Evolutionary conservation across 2,888 invertebrate species (phyloP), one percentile per base, ranked within the genome.

Genomic region (Carcina quercana): DNA sequence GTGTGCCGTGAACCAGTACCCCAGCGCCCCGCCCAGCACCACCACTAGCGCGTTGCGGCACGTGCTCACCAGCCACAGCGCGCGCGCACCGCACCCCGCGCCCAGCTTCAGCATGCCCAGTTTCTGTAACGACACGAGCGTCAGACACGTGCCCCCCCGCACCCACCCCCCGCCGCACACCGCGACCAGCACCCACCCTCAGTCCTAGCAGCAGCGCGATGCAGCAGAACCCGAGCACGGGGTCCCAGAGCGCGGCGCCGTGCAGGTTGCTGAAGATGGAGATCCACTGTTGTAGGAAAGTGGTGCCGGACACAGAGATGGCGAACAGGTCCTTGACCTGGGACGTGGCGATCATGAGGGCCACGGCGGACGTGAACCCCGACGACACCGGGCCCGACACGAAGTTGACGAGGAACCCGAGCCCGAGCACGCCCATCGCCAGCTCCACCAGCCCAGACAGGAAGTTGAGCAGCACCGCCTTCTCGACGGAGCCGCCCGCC

Each of bases 311-410:
- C 8, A 91, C 91, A 11, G 73, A 50, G 48, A 94, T 90, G 2
- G 93, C 93, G 30, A 95, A 85, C 30, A 95, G 80, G 59, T 93
- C 92, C 72, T 94, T 94, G 13, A 95, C 85, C 74, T 96, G 96
- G n/a, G 95, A 94, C 0, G 93, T 91, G 22, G 94, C 89, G 50
- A 96, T 96, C 56, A 95, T 93, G 29, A 96, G 84, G 15, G 95
- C 94, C 7, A 94, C 95, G 2, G 95, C 95, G 1, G 95, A 95
- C 2, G 95, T 95, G 69, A 96, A 96, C 8, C 94, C 95, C 0
- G 93, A 93, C 2, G 93, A 92, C 0, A 96, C 95, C 0, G 95
- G 95, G 0, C 94, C 94, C 2, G 95, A 95, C 17, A 96, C 94
- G 64, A 96, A 95, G 71, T 95, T 94, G 38, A 95, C 91, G 40